Percentiles rank a stretch among this genome's conserved stretches.
phyloP scores from a whole-genome alignment of 1,140 invertebrate species.

The Drosophila suzukii region DNA sequence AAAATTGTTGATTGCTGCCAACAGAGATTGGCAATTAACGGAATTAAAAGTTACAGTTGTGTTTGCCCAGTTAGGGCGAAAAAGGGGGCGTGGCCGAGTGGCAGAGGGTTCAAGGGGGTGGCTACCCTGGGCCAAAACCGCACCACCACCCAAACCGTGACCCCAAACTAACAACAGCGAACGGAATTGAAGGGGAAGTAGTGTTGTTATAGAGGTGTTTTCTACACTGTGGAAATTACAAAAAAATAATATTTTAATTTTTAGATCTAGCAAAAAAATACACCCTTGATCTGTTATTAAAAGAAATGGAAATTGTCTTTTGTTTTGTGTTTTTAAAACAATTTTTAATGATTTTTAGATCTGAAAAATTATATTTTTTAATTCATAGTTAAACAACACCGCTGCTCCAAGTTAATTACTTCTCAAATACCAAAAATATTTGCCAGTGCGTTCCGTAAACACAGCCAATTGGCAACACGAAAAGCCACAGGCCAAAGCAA shows the following conservation, averaged over 20 bases:
- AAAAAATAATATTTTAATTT: background rate
- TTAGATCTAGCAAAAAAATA: background rate
- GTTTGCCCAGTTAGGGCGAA: slow-evolving; percentile 60
- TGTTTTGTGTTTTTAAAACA: background rate
- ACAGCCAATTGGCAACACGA: slow-evolving; percentile 57
- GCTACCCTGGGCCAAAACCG: slow-evolving; percentile 20
- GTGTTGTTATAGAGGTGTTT: slow-evolving; percentile 55
- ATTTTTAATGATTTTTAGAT: too few relatives aligned
- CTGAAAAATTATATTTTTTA: too few relatives aligned
- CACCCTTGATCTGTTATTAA: background rate
- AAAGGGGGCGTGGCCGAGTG: slow-evolving; percentile 9
- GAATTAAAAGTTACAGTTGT: slow-evolving; percentile 84
- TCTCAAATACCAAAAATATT: slow-evolving; percentile 11
- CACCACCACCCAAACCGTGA: slow-evolving; percentile 31
- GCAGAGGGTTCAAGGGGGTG: background rate
- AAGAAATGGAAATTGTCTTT: background rate
- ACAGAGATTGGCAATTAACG: slow-evolving; percentile 84
- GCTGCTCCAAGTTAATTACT: background rate
- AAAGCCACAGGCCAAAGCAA: slow-evolving; percentile 74
- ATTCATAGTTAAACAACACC: too few relatives aligned
- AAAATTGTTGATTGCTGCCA: slow-evolving; percentile 84
- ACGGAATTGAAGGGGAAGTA: slow-evolving; percentile 1
- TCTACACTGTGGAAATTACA: slow-evolving; percentile 24
- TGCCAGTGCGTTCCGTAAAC: slow-evolving; percentile 52
- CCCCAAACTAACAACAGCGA: slow-evolving; percentile 56